Base-by-base conservation (phyloP, 92 coral and sea anemone genomes). In the Epizoanthus ramosus region DNA sequence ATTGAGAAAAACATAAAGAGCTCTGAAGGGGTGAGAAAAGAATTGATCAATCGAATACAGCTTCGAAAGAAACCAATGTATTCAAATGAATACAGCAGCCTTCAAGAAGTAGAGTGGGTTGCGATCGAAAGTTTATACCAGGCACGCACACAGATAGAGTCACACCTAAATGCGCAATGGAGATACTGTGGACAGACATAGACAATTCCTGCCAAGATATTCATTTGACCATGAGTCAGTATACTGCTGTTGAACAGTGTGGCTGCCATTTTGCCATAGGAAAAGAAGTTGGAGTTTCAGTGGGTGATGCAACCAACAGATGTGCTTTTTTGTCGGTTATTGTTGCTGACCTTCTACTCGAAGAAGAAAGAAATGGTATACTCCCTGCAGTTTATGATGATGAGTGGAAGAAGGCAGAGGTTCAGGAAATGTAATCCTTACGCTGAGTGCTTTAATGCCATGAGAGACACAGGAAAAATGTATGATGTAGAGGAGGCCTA, bases 401-500 rank as follows among this genome's bases (percentile, higher is more conserved):
- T 63, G 72, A 79, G 22, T 80, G 77, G 85, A 50, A 24, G 16
- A 56, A 13, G 28, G 85, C 85, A 47, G 64, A 68, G 15, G 43
- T 80, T 47, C 77, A 45, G 21, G 79, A 80, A 54, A 66, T n/a
- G 63, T 66, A 12, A 53, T 80, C 39, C 69, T 41, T 28, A 19
- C 25, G 53, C 74, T 21, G 3, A 35, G n/a, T 53, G 47, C 23
- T 68, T 80, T 76, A 80, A 65, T 43, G 37, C 22, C 18, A 24
- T 63, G 41, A 59, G 85, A 68, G 71, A 65, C 19, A 53, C 19
- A 21, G 60, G 31, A 14, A 80, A 52, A 68, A 10, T 63, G 56
- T 80, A 80, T 41, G 85, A 80, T 53, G 60, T 71, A 31, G 41
- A n/a, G 63, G 85, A 80, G 56, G 85, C 85, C 9, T 80, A 64